Evolutionary conservation across 2,113 vertebrate species (phyloP).

Genomic region (Antigone vipio): DNA sequence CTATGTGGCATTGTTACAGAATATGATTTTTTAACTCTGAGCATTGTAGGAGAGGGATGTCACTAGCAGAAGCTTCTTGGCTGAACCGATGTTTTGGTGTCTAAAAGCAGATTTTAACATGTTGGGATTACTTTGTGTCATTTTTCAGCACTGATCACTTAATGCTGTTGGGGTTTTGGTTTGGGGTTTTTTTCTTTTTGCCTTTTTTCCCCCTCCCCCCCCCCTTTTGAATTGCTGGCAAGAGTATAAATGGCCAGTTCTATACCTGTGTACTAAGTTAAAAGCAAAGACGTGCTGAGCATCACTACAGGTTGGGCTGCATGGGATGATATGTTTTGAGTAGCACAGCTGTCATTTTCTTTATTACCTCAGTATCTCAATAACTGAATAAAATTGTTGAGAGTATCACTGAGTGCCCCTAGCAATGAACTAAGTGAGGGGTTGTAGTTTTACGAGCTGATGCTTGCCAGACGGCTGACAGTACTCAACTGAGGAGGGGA

Average conservation of each 20-base stretch:
- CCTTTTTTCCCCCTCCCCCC: background rate
- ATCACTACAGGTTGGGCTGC: background rate
- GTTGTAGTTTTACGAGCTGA: background rate
- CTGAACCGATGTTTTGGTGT: background rate
- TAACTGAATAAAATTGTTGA: background rate
- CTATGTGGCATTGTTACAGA: background rate
- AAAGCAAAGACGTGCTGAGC: background rate
- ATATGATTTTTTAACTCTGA: accelerated
- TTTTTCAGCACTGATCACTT: background rate
- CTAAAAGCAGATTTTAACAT: background rate
- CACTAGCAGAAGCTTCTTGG: background rate
- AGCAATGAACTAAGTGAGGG: background rate
- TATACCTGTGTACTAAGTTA: background rate
- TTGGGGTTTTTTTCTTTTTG: background rate
- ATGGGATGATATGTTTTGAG: background rate
- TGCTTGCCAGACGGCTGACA: background rate
- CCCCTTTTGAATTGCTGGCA: background rate
- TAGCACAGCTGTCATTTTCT: background rate
- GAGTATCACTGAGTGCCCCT: background rate
- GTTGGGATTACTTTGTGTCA: background rate
- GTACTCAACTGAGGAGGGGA: background rate
- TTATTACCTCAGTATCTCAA: background rate
- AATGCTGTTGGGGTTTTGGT: background rate
- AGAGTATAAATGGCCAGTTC: background rate
- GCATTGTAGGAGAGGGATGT: background rate